Base-by-base conservation (phyloP, 2,797 vertebrate genomes). In the Scomberomorus guttatus region DNA sequence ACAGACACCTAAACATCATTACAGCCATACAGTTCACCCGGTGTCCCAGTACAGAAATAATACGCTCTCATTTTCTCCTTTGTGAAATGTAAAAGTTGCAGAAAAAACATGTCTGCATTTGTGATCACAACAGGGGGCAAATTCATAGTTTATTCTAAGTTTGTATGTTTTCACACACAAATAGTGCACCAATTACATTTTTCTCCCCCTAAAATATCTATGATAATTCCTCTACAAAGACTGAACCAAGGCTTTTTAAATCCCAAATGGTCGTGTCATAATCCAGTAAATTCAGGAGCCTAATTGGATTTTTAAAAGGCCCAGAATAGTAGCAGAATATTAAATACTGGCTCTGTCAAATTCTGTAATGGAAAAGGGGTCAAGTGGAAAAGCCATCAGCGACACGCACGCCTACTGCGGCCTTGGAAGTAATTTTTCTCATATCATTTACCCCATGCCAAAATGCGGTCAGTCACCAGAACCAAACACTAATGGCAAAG, bases 301-400 rank as follows among this genome's bases (percentile, higher is more conserved):
- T 95, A 95, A 95, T 94, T 95, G 91, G 94, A 94, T 94, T 94
- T 94, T 89, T 85, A 75, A 87, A 85, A 89, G 73, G 67, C 91
- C 88, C 80, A 72, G 85, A 93, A 93, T 91, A 92, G 93, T 79
- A 78, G 72, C 79, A 78, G 88, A 92, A 91, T 93, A 94, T 93
- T 94, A 92, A 92, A 94, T 91, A 92, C 76, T 63, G 77, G 82
- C 83, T 85, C 91, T 89, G 88, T 93, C 89, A 91, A 91, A 93
- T 75, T 87, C 86, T 72, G 81, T 85, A 90, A 91, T 87, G 82
- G 85, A 91, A 93, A 93, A 84, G 80, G 85, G 88, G 92, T 90
- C 93, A 91, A 93, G 84, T 88, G 84, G 89, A 88, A 90, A 94
- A 90, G 71, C 77, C 83, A 88, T 90, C 85, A 86, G 77, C 50